phyloP scores from a whole-genome alignment of 23 tunicate species.

The Oikopleura vanhoeffeni region DNA sequence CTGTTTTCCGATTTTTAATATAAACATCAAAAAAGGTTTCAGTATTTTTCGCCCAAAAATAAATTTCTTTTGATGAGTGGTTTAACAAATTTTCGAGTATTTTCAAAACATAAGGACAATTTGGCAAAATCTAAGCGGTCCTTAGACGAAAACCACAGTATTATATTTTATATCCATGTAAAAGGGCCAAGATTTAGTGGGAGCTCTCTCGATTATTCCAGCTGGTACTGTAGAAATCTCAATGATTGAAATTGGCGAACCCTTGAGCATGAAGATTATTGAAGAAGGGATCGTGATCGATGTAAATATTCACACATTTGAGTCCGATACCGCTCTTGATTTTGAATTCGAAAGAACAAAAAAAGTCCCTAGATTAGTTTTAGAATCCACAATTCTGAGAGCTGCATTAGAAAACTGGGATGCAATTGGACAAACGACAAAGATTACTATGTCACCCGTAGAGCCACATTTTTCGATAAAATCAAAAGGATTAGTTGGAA shows the following conservation, averaged over 20 bases:
- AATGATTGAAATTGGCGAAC: not conserved
- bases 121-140: no score
- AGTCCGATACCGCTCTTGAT: not conserved
- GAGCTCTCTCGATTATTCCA: not conserved
- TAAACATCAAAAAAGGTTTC: no score
- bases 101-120: no score
- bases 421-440: not conserved
- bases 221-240: not conserved
- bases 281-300: not conserved
- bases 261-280: not conserved
- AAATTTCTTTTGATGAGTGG: no score
- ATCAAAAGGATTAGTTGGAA: slow-evolving; percentile 35
- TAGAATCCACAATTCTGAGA: not conserved
- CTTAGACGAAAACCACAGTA: no score
- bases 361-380: not conserved
- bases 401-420: not conserved
- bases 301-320: not conserved
- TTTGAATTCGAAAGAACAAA: not conserved
- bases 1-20: no score
- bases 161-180: no score
- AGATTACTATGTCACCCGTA: not conserved
- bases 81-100: no score
- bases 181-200: not conserved
- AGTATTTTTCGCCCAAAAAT: no score
- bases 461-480: slow-evolving; percentile 9